Evolutionary conservation across 2,888 invertebrate species (phyloP).

Genomic region (Bedellia somnulentella): DNA sequence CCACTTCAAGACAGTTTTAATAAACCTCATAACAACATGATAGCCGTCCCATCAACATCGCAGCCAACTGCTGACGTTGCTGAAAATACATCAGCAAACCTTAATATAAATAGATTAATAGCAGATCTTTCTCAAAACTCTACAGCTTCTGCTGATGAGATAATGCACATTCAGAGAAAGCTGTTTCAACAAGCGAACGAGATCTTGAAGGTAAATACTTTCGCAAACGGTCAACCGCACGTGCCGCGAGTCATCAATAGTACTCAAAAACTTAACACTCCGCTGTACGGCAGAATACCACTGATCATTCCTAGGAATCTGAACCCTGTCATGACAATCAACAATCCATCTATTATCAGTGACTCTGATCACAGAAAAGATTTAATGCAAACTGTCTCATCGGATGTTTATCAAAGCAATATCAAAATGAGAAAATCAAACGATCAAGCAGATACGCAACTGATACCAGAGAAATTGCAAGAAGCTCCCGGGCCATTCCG

Average conservation of each 20-base stretch:
- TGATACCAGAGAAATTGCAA: slow-evolving; percentile 49
- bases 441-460: slow-evolving; percentile 37
- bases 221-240: slow-evolving; percentile 26
- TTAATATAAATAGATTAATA: slow-evolving; percentile 45
- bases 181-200: slow-evolving; percentile 47
- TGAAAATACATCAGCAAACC: slow-evolving; percentile 27
- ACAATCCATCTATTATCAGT: no score
- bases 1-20: slow-evolving; percentile 10
- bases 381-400: no score
- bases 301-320: slow-evolving; percentile 24
- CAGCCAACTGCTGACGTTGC: slow-evolving; percentile 9
- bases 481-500: slow-evolving; percentile 22
- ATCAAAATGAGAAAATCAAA: slow-evolving; percentile 19
- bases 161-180: slow-evolving; percentile 44
- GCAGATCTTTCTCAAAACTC: slow-evolving; percentile 48
- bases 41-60: slow-evolving; percentile 14
- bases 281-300: slow-evolving; percentile 36
- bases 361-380: no score
- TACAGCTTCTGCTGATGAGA: slow-evolving; percentile 41
- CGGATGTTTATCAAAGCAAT: no score
- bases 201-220: slow-evolving; percentile 49
- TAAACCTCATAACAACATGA: slow-evolving; percentile 16
- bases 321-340: no score
- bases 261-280: slow-evolving; percentile 30
- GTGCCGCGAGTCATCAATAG: slow-evolving; percentile 33